phyloP scores from a whole-genome alignment of 2,113 vertebrate species.

The Azemiops feae region DNA sequence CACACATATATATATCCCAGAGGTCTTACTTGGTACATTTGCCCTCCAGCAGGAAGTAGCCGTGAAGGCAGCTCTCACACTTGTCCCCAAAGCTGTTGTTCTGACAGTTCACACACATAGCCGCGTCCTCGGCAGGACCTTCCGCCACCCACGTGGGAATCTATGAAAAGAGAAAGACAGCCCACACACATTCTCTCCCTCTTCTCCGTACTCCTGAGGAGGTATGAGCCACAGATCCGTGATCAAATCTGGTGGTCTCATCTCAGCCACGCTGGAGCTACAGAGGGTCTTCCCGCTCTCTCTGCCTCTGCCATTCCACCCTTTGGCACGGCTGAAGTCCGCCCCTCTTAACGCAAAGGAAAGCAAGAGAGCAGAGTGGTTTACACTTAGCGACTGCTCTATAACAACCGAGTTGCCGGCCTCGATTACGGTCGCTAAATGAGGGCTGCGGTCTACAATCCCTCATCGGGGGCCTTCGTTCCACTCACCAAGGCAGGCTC shows the following conservation, averaged over 20 bases:
- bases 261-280: not conserved
- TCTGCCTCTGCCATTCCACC: too few species aligned
- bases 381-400: not conserved
- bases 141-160: conserved; percentile 81
- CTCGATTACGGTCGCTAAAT: not conserved
- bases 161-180: conserved; percentile 53
- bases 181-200: not conserved
- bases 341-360: not conserved
- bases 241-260: too few species aligned
- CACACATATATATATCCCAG: too few species aligned
- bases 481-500: conserved; percentile 75
- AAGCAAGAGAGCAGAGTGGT: not conserved
- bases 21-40: conserved; percentile 82
- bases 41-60: conserved; percentile 86
- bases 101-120: conserved; percentile 86
- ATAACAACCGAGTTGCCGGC: not conserved
- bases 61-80: conserved; percentile 86
- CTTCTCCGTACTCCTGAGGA: rapidly evolving
- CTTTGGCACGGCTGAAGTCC: too few species aligned
- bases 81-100: conserved; percentile 90
- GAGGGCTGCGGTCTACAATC: rapidly evolving
- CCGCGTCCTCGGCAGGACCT: conserved; percentile 83
- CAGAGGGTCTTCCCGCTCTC: too few species aligned
- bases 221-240: not conserved
- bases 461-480: not conserved